phyloP scores from a whole-genome alignment of 1,140 invertebrate species.

The Brachionus asplanchnoidis region DNA sequence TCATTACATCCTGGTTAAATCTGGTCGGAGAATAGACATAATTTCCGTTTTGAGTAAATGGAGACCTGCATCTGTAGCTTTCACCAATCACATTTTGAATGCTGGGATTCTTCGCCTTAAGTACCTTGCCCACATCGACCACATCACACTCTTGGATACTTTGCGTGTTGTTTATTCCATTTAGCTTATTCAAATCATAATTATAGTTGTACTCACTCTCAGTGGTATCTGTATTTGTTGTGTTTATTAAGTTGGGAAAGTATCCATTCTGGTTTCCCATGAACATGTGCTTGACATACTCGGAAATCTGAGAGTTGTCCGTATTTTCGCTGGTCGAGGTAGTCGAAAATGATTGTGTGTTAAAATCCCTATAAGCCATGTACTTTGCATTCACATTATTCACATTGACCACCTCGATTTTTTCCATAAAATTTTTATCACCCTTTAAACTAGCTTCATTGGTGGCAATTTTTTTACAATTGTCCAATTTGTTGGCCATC shows the following conservation, averaged over 20 bases:
- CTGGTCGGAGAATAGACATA: neutral
- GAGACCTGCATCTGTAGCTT: neutral
- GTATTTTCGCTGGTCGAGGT: neutral
- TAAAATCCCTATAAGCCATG: constrained; percentile 18
- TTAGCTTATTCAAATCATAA: constrained; percentile 23
- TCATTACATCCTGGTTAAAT: neutral
- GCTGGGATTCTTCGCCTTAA: neutral
- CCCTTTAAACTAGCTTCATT: neutral
- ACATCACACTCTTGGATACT: constrained; percentile 19
- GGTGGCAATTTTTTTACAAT: neutral
- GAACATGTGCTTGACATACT: constrained; percentile 26
- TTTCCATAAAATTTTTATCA: neutral
- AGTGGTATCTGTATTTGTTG: constrained; percentile 1
- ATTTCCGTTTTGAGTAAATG: neutral
- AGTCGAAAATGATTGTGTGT: neutral
- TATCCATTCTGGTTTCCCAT: neutral
- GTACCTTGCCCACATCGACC: constrained; percentile 9
- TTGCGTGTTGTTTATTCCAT: constrained; percentile 2
- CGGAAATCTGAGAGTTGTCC: constrained; percentile 1
- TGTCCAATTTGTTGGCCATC: neutral
- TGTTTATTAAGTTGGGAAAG: neutral
- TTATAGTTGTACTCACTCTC: constrained; percentile 27
- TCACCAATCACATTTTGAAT: neutral
- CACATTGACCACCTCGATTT: constrained; percentile 6
- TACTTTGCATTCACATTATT: constrained; percentile 3